phyloP scores from a whole-genome alignment of 2,797 vertebrate genomes.

The Aeoliscus strigatus region DNA sequence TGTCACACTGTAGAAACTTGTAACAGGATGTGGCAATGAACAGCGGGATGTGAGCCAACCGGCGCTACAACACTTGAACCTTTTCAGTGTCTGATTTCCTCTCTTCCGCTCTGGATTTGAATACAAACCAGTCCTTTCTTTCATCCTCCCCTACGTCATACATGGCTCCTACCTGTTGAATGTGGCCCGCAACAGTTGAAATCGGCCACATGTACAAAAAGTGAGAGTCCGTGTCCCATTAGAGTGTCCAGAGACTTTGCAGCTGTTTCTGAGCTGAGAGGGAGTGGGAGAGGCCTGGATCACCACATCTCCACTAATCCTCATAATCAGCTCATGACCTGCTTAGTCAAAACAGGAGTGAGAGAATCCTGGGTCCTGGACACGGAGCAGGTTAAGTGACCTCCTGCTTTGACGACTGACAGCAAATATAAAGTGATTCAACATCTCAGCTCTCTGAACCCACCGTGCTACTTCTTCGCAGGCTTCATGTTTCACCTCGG shows the following conservation, averaged over 20 bases:
- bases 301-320: constrained; percentile 62
- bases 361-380: constrained; percentile 54
- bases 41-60: constrained; percentile 38
- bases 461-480: too few species aligned
- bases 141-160: constrained; percentile 34
- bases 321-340: constrained; percentile 65
- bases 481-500: too few species aligned
- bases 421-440: constrained; percentile 26
- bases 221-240: constrained; percentile 21
- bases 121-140: constrained; percentile 20
- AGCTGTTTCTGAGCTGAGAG: constrained; percentile 55
- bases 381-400: constrained; percentile 39
- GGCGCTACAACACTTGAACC: constrained; percentile 25
- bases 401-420: constrained; percentile 35
- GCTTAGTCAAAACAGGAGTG: constrained; percentile 67
- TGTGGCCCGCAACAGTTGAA: constrained; percentile 1
- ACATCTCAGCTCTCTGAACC: background rate
- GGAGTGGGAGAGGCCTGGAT: constrained; percentile 51
- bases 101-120: constrained; percentile 53
- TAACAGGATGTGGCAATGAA: constrained; percentile 41
- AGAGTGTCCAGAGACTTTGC: constrained; percentile 42
- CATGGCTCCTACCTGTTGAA: constrained; percentile 21
- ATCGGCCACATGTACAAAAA: constrained; percentile 10
- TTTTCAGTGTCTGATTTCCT: constrained; percentile 55
- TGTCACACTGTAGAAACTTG: constrained; percentile 39